Conservation (phyloP, 2,113 vertebrate species). For the Salvelinus fontinalis region DNA sequence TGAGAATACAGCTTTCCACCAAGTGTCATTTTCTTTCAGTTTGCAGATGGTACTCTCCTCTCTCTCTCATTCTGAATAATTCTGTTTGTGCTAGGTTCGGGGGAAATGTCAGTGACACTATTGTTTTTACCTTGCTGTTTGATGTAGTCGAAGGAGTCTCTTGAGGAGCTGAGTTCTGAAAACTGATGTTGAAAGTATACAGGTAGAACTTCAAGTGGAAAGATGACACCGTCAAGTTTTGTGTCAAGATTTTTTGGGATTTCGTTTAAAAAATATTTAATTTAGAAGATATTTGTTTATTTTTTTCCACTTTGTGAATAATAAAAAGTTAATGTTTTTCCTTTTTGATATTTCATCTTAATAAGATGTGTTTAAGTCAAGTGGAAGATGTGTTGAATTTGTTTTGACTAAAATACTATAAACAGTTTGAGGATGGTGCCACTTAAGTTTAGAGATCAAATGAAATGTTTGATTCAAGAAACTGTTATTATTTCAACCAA, state of each 20-base stretch:
- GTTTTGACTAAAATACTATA: conserved; percentile 35
- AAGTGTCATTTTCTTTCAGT: conserved; percentile 73
- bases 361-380: conserved; percentile 50
- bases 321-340: conserved; percentile 47
- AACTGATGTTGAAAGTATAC: conserved; percentile 59
- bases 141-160: conserved; percentile 72
- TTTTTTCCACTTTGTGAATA: conserved; percentile 37
- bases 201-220: conserved; percentile 60
- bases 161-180: conserved; percentile 49
- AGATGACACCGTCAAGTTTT: conserved; percentile 52
- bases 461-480: conserved; percentile 26
- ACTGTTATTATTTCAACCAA: neutral
- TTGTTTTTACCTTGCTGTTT: conserved; percentile 73
- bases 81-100: conserved; percentile 77
- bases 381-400: conserved; percentile 29
- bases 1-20: conserved; percentile 69
- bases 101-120: conserved; percentile 70
- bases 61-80: conserved; percentile 70
- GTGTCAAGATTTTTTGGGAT: conserved; percentile 31
- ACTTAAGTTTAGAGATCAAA: conserved; percentile 25
- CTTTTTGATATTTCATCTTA: conserved; percentile 48
- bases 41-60: conserved; percentile 61
- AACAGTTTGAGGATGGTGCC: conserved; percentile 8
- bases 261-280: conserved; percentile 53
- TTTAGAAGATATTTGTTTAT: conserved; percentile 55